Evolutionary conservation across 2,888 invertebrate species (phyloP).

Genomic region (Hypolimnas misippus): DNA sequence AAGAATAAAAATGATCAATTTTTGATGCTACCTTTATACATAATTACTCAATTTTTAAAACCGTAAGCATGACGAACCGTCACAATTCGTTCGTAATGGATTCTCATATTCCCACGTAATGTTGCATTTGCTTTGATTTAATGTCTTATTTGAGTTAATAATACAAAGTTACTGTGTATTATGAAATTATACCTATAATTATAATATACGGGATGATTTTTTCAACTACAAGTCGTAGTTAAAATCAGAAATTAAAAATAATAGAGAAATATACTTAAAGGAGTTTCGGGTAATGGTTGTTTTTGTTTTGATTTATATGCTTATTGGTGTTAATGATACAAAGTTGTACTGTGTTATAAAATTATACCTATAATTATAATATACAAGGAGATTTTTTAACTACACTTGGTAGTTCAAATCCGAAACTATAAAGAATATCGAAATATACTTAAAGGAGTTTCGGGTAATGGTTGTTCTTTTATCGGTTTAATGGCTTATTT

Average conservation of each 20-base stretch:
- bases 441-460: too few relatives aligned
- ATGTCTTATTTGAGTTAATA: conserved; percentile 4
- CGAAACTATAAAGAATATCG: too few relatives aligned
- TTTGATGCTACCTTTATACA: conserved; percentile 3
- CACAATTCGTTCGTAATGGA: conserved; percentile 6
- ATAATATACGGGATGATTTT: too few relatives aligned
- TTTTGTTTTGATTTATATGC: conserved; percentile 6
- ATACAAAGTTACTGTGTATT: not conserved
- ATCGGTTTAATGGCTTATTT: conserved; percentile 11
- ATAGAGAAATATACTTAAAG: too few relatives aligned
- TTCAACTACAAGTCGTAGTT: too few relatives aligned
- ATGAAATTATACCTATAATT: too few relatives aligned
- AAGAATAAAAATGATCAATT: conserved; percentile 7
- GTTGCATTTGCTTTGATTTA: conserved; percentile 3
- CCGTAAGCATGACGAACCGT: conserved; percentile 12
- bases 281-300: too few relatives aligned
- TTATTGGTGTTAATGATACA: not conserved
- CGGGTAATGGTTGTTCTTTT: too few relatives aligned
- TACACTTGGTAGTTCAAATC: too few relatives aligned
- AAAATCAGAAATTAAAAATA: too few relatives aligned
- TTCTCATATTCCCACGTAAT: not conserved
- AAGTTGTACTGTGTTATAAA: not conserved
- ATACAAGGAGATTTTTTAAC: too few relatives aligned
- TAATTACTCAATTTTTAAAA: conserved; percentile 22
- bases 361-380: too few relatives aligned